Conservation (phyloP, 2,113 vertebrate genomes). For the Pomatostomus ruficeps region DNA sequence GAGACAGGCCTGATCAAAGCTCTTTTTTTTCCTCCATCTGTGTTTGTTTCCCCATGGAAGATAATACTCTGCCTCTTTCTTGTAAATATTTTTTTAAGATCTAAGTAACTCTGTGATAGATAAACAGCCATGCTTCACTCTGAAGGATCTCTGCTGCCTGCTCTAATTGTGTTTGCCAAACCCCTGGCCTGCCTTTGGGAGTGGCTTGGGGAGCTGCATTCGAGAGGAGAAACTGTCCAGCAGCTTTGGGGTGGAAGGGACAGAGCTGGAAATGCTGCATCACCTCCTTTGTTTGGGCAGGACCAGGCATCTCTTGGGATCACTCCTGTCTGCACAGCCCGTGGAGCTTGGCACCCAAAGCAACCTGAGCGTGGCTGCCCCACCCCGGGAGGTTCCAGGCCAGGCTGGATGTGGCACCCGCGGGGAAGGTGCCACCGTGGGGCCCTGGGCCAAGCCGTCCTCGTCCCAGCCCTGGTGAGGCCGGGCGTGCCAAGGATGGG, state of each 20-base stretch:
- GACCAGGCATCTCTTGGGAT: fast-evolving
- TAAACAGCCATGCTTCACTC: background rate
- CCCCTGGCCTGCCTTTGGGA: background rate
- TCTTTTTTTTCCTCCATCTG: conserved; percentile 22
- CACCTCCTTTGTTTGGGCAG: background rate
- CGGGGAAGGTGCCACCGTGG: fast-evolving
- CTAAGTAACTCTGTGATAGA: background rate
- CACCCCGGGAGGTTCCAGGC: background rate
- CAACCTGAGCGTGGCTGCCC: background rate
- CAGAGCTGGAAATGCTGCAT: background rate
- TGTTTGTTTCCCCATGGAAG: conserved; percentile 53
- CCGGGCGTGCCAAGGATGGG: background rate
- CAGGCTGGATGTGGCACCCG: background rate
- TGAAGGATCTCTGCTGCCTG: background rate
- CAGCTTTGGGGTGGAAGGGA: background rate
- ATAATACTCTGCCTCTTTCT: conserved; percentile 54
- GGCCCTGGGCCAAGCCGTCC: background rate
- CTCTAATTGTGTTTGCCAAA: background rate
- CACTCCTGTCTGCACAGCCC: background rate
- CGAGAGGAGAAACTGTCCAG: background rate
- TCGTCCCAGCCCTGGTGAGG: background rate
- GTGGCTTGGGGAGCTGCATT: background rate
- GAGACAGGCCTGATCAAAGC: conserved; percentile 49
- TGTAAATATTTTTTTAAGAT: conserved; percentile 58
- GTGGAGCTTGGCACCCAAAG: background rate